These are phyloP conservation scores for Corythornis madagascariensis DNA, from an alignment of 2,113 vertebrate species.

Conservation along the genomic window DNA sequence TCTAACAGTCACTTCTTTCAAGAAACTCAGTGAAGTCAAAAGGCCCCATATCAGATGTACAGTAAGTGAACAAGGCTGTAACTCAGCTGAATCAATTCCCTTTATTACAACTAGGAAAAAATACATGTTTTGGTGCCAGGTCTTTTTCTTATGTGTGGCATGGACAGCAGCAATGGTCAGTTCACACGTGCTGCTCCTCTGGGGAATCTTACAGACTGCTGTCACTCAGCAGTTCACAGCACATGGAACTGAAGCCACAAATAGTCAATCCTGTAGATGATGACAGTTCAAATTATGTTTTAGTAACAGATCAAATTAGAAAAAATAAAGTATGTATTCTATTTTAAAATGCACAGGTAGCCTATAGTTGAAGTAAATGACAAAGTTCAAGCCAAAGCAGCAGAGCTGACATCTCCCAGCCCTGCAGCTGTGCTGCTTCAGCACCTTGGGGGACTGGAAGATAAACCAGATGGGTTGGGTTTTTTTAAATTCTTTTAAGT, in stretches of 20 bases:
- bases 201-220: neutral
- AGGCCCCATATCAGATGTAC: neutral
- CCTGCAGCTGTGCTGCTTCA: neutral
- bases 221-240: neutral
- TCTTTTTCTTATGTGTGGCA: neutral
- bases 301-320: neutral
- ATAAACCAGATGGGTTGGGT: too few species aligned
- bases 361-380: neutral
- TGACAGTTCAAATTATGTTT: neutral
- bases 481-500: neutral
- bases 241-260: neutral
- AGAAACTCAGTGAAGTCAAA: neutral
- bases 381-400: neutral
- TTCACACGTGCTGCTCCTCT: neutral
- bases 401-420: neutral
- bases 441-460: neutral
- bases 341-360: neutral
- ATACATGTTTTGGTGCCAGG: neutral
- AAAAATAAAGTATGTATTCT: neutral
- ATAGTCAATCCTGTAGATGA: too few species aligned
- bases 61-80: neutral
- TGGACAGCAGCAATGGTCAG: neutral
- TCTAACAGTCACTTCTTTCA: neutral
- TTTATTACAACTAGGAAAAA: neutral
- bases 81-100: neutral